phyloP scores from a whole-genome alignment of 2,797 vertebrate species.

The Champsocephalus esox region DNA sequence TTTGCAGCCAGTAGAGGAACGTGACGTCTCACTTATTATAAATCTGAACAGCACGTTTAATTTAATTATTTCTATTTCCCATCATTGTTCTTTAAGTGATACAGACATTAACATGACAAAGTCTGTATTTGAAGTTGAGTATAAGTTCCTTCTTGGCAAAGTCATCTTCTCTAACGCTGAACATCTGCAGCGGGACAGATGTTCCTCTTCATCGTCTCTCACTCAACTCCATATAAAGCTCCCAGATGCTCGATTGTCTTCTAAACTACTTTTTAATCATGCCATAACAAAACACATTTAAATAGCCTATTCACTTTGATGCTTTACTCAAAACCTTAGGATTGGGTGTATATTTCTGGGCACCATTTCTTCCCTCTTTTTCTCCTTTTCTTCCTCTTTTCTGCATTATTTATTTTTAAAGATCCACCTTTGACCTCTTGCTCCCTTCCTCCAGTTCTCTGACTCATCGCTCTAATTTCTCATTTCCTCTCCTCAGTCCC shows the following conservation, averaged over 20 bases:
- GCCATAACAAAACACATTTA: no score
- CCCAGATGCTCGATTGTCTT: background rate
- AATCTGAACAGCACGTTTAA: background rate
- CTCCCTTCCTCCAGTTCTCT: slow-evolving; percentile 7
- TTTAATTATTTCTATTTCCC: background rate
- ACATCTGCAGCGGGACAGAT: slow-evolving; percentile 18
- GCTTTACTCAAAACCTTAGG: no score
- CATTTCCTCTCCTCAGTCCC: background rate
- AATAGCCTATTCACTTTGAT: no score
- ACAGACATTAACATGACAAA: background rate
- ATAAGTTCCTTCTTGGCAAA: background rate
- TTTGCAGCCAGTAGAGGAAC: slow-evolving; percentile 64
- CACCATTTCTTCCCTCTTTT: background rate
- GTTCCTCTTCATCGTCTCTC: background rate
- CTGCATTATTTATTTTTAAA: background rate
- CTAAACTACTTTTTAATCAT: background rate
- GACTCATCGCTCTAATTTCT: slow-evolving; percentile 28
- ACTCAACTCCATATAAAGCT: background rate
- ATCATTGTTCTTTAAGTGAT: background rate
- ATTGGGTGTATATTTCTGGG: no score
- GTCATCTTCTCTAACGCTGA: background rate
- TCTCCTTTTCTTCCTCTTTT: background rate
- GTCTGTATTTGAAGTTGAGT: background rate
- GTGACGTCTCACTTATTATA: slow-evolving; percentile 36
- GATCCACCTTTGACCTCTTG: slow-evolving; percentile 12